Evolutionary conservation across 2,797 vertebrate species (phyloP), one percentile per base, ranked within the genome.

Genomic region (Intellagama lesueurii): DNA sequence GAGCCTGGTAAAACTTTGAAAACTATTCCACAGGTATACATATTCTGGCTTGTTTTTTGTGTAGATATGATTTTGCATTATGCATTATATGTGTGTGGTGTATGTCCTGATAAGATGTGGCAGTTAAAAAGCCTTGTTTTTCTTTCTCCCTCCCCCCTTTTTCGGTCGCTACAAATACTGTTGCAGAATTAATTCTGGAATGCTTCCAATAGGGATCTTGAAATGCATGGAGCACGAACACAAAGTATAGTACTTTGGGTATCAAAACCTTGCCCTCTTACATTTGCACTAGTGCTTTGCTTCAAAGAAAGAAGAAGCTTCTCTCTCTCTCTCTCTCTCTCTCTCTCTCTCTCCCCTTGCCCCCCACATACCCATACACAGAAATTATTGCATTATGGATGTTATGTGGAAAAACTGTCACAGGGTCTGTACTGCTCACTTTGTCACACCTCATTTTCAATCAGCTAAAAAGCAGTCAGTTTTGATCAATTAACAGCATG

Each of bases 1-100:
- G 44, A 85, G 17, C n/a, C 30, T 91, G 4, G 12, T 70, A 72
- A 30, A 32, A 75, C 83, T 85, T 81, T 32, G n/a, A 81, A 28
- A 35, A 0, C 80, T 0, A 0, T 85, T 79, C 9, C 30, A 44
- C 22, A 76, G 26, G 4, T 0, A 52, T 73, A 26, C 47, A 64
- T 88, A n/a, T 68, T 12, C 82, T 35, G 30, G 19, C 49, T 64
- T 17, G 44, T 52, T 52, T 52, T 12, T 52, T 52, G 49, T 7
- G 6, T 52, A 52, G 49, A 52, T 7, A 52, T 52, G 40, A 3
- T 40, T 40, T 40, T 40, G 40, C 49, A 52, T 52, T 52, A 86
- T 83, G 28, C 24, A 89, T 19, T 68, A 68, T 68, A 24, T 70
- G 28, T 40, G 83, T 22, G 4, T 0, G 32, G 14, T 73, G 8